These are phyloP conservation scores for Pseudorasbora parva DNA, from an alignment of 2,113 vertebrate genomes.

Conservation along the genomic window DNA sequence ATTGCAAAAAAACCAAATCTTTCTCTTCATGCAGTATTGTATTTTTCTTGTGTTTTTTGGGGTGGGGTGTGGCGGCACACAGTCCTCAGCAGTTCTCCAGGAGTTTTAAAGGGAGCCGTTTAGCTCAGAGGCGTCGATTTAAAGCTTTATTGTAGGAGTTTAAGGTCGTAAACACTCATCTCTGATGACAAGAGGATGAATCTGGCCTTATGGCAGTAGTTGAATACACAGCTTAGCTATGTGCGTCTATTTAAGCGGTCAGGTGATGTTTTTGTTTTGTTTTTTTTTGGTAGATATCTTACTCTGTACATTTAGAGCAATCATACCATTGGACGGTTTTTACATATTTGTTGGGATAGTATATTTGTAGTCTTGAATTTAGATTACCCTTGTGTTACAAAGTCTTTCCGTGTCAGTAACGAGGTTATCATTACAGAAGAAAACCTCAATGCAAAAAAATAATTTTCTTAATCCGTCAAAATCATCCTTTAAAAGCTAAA, in stretches of 20 bases:
- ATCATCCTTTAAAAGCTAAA: background rate
- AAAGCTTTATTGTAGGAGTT: conserved; percentile 55
- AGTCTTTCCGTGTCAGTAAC: conserved; percentile 19
- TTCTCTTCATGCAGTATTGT: background rate
- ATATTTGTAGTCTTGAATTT: conserved; percentile 30
- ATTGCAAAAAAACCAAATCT: background rate
- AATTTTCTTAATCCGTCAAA: background rate
- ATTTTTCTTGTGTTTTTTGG: background rate
- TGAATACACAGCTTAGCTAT: conserved; percentile 50
- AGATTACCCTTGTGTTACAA: conserved; percentile 8
- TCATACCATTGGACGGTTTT: conserved; percentile 29
- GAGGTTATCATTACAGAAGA: conserved; percentile 41
- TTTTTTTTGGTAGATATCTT: conserved; percentile 44
- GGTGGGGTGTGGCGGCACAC: background rate
- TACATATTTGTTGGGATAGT: conserved; percentile 40
- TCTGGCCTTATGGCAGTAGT: conserved; percentile 12
- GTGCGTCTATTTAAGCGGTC: conserved; percentile 47
- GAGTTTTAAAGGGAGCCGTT: conserved; percentile 42
- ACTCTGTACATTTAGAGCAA: conserved; percentile 44
- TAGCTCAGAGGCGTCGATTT: conserved; percentile 11
- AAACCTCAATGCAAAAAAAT: conserved; percentile 41
- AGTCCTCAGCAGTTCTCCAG: conserved; percentile 40
- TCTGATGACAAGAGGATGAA: conserved; percentile 30
- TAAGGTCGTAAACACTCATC: background rate
- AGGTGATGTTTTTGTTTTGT: conserved; percentile 33